phyloP scores from a whole-genome alignment of 1,140 invertebrate genomes.

The Linepithema humile region DNA sequence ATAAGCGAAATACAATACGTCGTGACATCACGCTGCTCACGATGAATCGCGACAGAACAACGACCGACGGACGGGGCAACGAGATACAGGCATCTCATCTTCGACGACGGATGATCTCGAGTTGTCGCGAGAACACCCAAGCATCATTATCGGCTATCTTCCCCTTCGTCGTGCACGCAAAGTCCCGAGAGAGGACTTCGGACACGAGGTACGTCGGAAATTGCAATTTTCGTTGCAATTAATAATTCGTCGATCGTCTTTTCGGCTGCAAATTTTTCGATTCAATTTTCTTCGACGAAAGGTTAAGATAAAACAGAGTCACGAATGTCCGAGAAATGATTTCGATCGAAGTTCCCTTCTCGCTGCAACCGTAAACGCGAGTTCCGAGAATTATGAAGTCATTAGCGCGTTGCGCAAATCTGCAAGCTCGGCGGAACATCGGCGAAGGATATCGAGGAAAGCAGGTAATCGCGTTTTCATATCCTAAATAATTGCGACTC shows the following conservation, averaged over 20 bases:
- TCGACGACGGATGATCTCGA: conserved; percentile 1
- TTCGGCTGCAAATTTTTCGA: background rate
- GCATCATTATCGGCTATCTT: background rate
- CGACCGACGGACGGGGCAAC: conserved; percentile 9
- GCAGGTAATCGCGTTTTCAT: conserved; percentile 26
- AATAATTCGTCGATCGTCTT: background rate
- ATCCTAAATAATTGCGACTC: conserved; percentile 25
- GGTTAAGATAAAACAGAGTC: background rate
- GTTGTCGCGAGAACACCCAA: background rate
- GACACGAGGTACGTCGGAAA: background rate
- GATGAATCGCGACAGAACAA: conserved; percentile 32
- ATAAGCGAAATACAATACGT: conserved; percentile 80
- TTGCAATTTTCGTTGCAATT: background rate
- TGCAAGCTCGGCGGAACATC: conserved; percentile 26
- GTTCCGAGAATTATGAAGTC: conserved; percentile 27
- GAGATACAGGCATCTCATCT: conserved; percentile 51
- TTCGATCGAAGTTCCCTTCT: background rate
- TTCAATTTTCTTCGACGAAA: background rate
- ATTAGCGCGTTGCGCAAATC: conserved; percentile 46
- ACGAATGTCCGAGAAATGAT: background rate
- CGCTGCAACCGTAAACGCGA: background rate
- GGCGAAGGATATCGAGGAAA: conserved; percentile 18
- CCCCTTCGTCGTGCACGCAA: background rate
- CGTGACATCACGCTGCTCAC: conserved; percentile 73
- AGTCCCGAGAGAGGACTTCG: background rate